Evolutionary conservation across 2,113 vertebrate species (phyloP).

Genomic region (Epinephelus lanceolatus): DNA sequence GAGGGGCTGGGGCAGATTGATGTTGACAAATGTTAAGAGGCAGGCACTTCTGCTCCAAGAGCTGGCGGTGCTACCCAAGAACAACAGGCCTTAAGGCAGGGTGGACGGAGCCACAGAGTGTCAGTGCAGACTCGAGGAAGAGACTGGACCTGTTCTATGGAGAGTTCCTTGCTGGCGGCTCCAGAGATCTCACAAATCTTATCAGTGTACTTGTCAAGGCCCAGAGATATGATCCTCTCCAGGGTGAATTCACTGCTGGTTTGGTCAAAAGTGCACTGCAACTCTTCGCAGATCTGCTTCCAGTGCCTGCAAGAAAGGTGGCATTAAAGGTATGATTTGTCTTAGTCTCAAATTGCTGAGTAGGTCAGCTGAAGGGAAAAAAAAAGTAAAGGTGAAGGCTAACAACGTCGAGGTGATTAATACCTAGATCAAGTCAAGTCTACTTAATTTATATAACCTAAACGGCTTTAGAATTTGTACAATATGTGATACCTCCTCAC

Average conservation of each 20-base stretch:
- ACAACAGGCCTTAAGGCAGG: not conserved
- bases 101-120: not conserved
- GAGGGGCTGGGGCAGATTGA: not conserved
- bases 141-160: constrained; percentile 88
- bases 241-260: constrained; percentile 87
- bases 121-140: not conserved
- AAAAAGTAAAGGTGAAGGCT: no score
- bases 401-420: no score
- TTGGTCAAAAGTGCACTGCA: constrained; percentile 86
- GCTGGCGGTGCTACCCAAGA: not conserved
- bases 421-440: no score
- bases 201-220: constrained; percentile 86
- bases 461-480: not conserved
- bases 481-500: no score
- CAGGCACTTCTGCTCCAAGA: not conserved
- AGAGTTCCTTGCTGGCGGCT: constrained; percentile 90
- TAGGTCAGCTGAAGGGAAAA: no score
- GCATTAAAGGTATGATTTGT: not conserved
- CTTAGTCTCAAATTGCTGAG: no score
- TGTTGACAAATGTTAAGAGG: not conserved
- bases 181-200: constrained; percentile 87
- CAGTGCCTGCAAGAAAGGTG: constrained; percentile 86
- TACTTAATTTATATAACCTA: no score
- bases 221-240: constrained; percentile 87
- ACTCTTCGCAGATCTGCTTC: constrained; percentile 87